Base-by-base conservation (phyloP, 2,888 invertebrate genomes). In the Perizoma affinitatum region DNA sequence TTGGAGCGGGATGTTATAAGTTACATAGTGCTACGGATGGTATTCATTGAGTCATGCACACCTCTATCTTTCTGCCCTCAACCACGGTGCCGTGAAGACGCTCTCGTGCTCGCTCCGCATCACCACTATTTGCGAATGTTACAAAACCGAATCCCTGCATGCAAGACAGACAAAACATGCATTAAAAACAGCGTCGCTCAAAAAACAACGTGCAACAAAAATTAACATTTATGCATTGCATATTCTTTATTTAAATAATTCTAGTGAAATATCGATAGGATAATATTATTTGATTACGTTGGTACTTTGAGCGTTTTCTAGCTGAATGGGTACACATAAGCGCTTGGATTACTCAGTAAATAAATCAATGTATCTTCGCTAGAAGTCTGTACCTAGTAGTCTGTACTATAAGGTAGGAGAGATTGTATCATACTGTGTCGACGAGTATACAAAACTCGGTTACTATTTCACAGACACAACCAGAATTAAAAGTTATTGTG, bases 61-160 rank as follows among this genome's bases (percentile, higher is more conserved):
- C 99, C 98, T 99, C 99, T 96, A 99, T 99, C 96, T 99, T 99
- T 96, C 99, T 97, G 96, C 99, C 99, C 97, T 99, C 99, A 96
- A 99, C 98, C 97, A 99, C 98, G 95, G 98, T 98, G 96, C 99
- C 99, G 96, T 99, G 99, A 95, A 99, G 97, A 96, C 98, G 98
- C 96, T 98, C 98, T 96, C 99, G 98, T 97, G 99, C 99, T 96
- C 98, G 97, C 96, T 99, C 99, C 95, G 99, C 99, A 96, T 99
- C 99, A 95, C 97, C 97, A 96, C 98, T 98, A 97, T 98, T 98
- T 96, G 98, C 98, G 98, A 99, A 99, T 96, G 99, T 99, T 96
- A 99, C 99, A 97, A 99, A 99, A 97, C 99, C 99, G 97, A 99
- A 99, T 96, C 99, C 99, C 99, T 99, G 97, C 96, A 97, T 97